Percentiles rank a stretch among this genome's conserved stretches.
These are phyloP conservation scores for Netelia fuscicornis DNA, from an alignment of 2,888 invertebrate species.

Conservation along the genomic window DNA sequence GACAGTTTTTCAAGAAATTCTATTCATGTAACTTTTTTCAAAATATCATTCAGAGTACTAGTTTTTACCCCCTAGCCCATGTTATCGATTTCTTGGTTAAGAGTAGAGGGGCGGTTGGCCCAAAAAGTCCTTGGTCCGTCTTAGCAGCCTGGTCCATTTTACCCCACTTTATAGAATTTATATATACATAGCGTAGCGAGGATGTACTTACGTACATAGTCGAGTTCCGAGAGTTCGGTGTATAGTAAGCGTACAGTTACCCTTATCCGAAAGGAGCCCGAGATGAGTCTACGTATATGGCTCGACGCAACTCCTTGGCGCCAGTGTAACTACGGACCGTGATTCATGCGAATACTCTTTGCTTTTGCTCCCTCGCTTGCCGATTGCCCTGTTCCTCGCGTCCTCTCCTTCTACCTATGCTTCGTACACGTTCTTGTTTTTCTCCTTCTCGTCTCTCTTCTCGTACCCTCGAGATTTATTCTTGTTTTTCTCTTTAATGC, in stretches of 20 bases:
- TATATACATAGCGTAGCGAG: conserved; percentile 13
- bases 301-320: conserved; percentile 70
- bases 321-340: conserved; percentile 68
- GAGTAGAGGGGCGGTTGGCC: too few species aligned
- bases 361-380: conserved; percentile 17
- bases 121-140: too few species aligned
- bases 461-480: conserved; percentile 3
- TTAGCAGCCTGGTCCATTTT: too few species aligned
- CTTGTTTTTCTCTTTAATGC: conserved; percentile 28
- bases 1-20: too few species aligned
- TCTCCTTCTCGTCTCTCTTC: background rate
- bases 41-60: too few species aligned
- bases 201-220: conserved; percentile 18
- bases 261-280: conserved; percentile 68
- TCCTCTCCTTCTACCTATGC: conserved; percentile 34
- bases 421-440: background rate
- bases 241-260: conserved; percentile 57
- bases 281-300: conserved; percentile 69
- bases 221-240: conserved; percentile 22
- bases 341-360: conserved; percentile 67
- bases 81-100: too few species aligned
- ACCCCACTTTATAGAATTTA: too few species aligned
- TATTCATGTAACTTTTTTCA: too few species aligned
- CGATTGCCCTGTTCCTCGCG: conserved; percentile 36
- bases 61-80: too few species aligned